These are phyloP conservation scores for Synanthedon myopaeformis DNA, from an alignment of 2,888 invertebrate species.

Conservation along the genomic window DNA sequence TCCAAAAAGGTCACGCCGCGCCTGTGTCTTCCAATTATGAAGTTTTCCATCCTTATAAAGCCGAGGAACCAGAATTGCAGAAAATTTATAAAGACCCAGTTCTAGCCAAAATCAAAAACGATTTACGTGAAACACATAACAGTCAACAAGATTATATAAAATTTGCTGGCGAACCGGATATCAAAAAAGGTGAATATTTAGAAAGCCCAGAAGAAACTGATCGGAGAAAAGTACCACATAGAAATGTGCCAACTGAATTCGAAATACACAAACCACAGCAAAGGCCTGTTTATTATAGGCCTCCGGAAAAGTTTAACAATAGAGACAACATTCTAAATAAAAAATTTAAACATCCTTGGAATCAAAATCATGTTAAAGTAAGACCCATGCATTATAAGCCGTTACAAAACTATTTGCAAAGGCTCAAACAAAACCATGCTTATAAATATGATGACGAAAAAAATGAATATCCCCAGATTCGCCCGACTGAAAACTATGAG, in stretches of 20 bases:
- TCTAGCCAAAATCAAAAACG: slow-evolving; percentile 39
- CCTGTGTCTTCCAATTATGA: slow-evolving; percentile 44
- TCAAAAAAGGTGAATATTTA: slow-evolving; percentile 43
- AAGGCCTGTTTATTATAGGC: slow-evolving; percentile 46
- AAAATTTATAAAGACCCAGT: slow-evolving; percentile 48
- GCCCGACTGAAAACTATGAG: slow-evolving; percentile 24
- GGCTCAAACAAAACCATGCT: slow-evolving; percentile 51
- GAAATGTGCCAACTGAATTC: slow-evolving; percentile 37
- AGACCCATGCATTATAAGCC: slow-evolving; percentile 55
- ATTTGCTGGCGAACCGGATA: slow-evolving; percentile 38
- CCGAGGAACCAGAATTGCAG: slow-evolving; percentile 45
- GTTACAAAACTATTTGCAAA: slow-evolving; percentile 44
- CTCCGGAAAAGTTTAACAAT: slow-evolving; percentile 19
- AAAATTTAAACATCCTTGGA: slow-evolving; percentile 53
- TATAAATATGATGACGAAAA: slow-evolving; percentile 53
- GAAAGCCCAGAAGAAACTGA: slow-evolving; percentile 48
- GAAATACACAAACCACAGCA: slow-evolving; percentile 52
- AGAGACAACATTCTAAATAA: slow-evolving; percentile 43
- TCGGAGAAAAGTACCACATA: slow-evolving; percentile 39
- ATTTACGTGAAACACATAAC: slow-evolving; percentile 36
- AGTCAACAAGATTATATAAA: slow-evolving; percentile 45
- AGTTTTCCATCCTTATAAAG: slow-evolving; percentile 55
- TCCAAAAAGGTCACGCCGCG: slow-evolving; percentile 15
- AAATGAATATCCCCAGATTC: slow-evolving; percentile 60
- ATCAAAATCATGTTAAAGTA: slow-evolving; percentile 51